These are phyloP conservation scores for Myotis planiceps DNA, from an alignment of 2,797 vertebrate species.

Conservation along the genomic window DNA sequence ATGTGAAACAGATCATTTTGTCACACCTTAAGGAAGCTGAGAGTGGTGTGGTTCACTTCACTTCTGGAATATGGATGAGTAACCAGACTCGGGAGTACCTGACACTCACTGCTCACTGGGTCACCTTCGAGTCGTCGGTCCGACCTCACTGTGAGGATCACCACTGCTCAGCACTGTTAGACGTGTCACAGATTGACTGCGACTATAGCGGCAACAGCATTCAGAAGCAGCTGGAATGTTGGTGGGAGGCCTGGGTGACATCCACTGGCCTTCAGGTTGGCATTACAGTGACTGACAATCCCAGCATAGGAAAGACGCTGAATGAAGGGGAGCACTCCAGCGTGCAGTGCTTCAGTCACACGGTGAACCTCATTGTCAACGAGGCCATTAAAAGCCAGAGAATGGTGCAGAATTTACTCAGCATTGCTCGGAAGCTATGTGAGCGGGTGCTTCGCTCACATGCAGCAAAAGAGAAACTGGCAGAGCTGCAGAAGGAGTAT, in stretches of 20 bases:
- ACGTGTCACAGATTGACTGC: slow-evolving; percentile 95
- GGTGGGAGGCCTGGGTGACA: slow-evolving; percentile 98
- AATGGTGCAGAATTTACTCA: slow-evolving; percentile 97
- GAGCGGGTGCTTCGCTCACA: slow-evolving; percentile 96
- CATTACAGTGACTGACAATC: slow-evolving; percentile 96
- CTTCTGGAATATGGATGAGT: slow-evolving; percentile 96
- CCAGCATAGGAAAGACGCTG: slow-evolving; percentile 91
- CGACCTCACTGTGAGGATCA: slow-evolving; percentile 95
- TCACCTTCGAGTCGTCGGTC: slow-evolving; percentile 93
- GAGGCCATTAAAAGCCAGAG: slow-evolving; percentile 99
- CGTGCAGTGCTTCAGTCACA: slow-evolving; percentile 97
- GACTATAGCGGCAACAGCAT: slow-evolving; percentile 94
- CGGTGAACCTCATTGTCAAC: slow-evolving; percentile 94
- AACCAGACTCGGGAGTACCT: slow-evolving; percentile 97
- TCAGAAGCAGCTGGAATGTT: slow-evolving; percentile 96
- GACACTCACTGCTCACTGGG: slow-evolving; percentile 97
- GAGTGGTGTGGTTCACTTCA: slow-evolving; percentile 96
- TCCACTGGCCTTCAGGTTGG: slow-evolving; percentile 95
- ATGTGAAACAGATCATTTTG: slow-evolving; percentile 93
- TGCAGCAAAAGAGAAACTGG: slow-evolving; percentile 94
- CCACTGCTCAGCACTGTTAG: slow-evolving; percentile 95
- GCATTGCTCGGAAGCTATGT: slow-evolving; percentile 96
- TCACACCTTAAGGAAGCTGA: slow-evolving; percentile 96
- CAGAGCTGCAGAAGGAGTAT: slow-evolving; percentile 92
- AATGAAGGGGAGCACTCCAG: slow-evolving; percentile 93